Evolutionary conservation across 2,797 vertebrate genomes (phyloP).

Genomic region (Darevskia nairensis): DNA sequence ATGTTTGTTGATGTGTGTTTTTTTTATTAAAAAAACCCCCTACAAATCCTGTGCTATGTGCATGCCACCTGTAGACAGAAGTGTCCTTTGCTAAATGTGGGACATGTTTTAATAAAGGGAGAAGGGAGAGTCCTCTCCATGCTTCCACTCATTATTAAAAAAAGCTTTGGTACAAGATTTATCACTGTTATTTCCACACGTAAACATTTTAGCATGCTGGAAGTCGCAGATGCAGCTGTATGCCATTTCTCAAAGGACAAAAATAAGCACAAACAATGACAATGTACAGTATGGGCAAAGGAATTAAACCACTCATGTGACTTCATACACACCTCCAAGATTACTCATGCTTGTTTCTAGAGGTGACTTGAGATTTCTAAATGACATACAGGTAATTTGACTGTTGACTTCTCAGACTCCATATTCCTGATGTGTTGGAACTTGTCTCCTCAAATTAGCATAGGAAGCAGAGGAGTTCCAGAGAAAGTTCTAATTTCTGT

Average conservation of each 20-base stretch:
- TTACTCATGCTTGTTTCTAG: neutral
- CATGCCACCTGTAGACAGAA: neutral
- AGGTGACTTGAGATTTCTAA: neutral
- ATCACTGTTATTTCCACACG: neutral
- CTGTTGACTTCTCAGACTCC: neutral
- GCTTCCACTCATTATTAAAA: neutral
- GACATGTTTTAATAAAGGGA: neutral
- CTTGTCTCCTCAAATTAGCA: neutral
- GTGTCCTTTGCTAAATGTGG: neutral
- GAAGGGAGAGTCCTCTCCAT: neutral
- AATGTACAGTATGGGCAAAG: neutral
- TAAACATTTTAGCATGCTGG: neutral
- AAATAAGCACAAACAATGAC: neutral
- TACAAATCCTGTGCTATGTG: neutral
- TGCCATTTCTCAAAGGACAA: neutral
- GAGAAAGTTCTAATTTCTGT: neutral
- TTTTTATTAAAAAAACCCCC: neutral
- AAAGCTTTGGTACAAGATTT: neutral
- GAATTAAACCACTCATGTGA: constrained; percentile 1
- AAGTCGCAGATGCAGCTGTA: constrained; percentile 21
- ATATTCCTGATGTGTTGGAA: neutral
- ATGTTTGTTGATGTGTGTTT: neutral
- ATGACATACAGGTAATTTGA: neutral
- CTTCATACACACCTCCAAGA: neutral
- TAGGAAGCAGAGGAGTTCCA: neutral